Evolutionary conservation across 2,888 invertebrate species (phyloP).

Genomic region (Crepidodera aurea): DNA sequence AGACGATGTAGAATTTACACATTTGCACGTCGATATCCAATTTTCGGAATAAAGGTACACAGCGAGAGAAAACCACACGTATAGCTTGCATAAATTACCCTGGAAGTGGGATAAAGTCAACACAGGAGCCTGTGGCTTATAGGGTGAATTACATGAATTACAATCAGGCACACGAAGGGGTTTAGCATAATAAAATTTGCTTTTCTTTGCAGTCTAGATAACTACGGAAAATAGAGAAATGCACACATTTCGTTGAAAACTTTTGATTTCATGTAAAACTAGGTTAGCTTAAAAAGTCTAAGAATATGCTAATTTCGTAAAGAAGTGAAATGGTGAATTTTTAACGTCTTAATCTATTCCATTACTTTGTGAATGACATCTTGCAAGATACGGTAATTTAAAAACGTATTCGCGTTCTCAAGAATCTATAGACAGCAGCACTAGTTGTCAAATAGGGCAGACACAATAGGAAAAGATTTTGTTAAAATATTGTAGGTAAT

Average conservation of each 20-base stretch:
- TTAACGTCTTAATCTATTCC: too few species aligned
- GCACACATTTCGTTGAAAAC: background rate
- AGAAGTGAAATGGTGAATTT: too few species aligned
- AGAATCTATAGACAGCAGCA: too few species aligned
- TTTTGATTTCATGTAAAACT: background rate
- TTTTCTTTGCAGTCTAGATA: background rate
- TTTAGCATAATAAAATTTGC: constrained; percentile 22
- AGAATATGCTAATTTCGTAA: too few species aligned
- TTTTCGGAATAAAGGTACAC: constrained; percentile 42
- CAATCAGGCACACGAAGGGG: constrained; percentile 21
- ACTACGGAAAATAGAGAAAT: background rate
- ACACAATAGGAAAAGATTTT: too few species aligned
- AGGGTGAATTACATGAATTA: constrained; percentile 31
- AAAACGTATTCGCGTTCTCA: too few species aligned
- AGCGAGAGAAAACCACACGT: constrained; percentile 39
- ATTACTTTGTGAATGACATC: too few species aligned
- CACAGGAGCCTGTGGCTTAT: constrained; percentile 28
- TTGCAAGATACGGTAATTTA: too few species aligned
- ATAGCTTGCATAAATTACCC: constrained; percentile 44
- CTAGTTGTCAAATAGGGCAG: too few species aligned
- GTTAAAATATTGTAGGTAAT: too few species aligned
- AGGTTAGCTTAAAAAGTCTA: too few species aligned
- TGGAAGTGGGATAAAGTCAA: constrained; percentile 32
- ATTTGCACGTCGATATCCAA: constrained; percentile 48
- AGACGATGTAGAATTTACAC: constrained; percentile 41